Conservation (phyloP, 2,888 invertebrate species). For the Cylindroiulus punctatus region DNA sequence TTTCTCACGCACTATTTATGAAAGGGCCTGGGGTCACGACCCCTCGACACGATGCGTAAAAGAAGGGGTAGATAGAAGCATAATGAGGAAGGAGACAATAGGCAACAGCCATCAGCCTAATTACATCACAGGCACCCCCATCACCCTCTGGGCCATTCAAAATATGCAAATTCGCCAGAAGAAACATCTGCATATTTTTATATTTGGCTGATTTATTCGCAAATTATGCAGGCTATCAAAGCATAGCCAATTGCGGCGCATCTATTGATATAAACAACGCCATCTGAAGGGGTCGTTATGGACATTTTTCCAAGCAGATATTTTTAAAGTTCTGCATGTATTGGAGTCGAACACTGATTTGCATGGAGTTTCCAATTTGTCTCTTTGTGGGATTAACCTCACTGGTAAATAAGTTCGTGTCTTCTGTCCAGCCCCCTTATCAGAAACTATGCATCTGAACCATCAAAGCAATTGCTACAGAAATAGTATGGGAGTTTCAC, state of each 20-base stretch:
- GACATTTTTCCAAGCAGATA: neutral
- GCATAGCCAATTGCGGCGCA: neutral
- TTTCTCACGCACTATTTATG: constrained; percentile 30
- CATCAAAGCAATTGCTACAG: neutral
- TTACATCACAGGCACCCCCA: constrained; percentile 28
- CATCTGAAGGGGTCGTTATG: neutral
- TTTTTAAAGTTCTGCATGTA: neutral
- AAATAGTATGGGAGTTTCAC: too few species aligned
- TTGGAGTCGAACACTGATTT: neutral
- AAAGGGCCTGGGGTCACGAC: constrained; percentile 33
- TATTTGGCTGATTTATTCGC: neutral
- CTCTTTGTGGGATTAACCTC: neutral
- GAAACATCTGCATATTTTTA: constrained; percentile 34
- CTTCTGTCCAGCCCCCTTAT: neutral
- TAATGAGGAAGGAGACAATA: constrained; percentile 31
- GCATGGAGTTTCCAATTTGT: neutral
- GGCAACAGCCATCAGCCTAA: constrained; percentile 21
- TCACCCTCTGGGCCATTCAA: constrained; percentile 16
- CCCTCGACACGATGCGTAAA: neutral
- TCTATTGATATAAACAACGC: constrained; percentile 29
- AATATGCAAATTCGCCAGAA: constrained; percentile 5
- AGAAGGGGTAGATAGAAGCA: constrained; percentile 39
- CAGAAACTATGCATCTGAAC: neutral
- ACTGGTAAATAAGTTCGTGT: neutral
- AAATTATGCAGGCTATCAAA: constrained; percentile 10